Percentiles rank a stretch among this genome's conserved stretches.
Evolutionary conservation across 2,113 vertebrate genomes (phyloP).

Genomic region (Isurus oxyrinchus): DNA sequence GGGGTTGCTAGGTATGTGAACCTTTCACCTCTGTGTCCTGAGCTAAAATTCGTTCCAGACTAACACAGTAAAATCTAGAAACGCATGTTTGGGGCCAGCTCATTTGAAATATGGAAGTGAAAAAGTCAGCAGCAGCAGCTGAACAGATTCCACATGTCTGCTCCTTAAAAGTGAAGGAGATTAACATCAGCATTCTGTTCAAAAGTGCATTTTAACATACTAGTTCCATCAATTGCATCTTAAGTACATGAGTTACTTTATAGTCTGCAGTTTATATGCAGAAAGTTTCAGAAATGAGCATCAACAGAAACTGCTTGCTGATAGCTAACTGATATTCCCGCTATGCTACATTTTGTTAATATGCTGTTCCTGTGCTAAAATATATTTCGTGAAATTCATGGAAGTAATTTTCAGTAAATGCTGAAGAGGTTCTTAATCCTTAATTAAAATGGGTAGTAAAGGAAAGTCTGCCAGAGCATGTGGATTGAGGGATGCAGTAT

Average conservation of each 20-base stretch:
- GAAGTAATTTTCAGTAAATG: conserved; percentile 2
- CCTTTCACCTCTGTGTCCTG: background rate
- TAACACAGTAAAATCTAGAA: background rate
- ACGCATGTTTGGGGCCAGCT: background rate
- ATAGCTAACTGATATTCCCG: background rate
- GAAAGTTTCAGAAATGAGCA: background rate
- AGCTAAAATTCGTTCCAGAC: background rate
- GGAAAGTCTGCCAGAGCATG: background rate
- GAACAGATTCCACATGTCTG: background rate
- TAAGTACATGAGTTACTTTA: background rate
- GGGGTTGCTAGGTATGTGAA: background rate
- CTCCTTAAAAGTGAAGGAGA: background rate
- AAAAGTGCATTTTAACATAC: background rate
- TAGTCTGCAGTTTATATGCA: background rate
- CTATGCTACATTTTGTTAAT: background rate
- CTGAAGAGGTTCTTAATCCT: background rate
- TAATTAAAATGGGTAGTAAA: background rate
- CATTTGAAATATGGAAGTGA: background rate
- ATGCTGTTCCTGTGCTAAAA: background rate
- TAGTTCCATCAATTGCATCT: background rate
- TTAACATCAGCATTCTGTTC: background rate
- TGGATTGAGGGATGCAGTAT: background rate
- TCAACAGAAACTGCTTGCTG: background rate
- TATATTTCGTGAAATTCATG: background rate
- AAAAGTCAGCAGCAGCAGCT: background rate